Conservation (phyloP, 2,888 invertebrate genomes). For the Baronia brevicornis region DNA sequence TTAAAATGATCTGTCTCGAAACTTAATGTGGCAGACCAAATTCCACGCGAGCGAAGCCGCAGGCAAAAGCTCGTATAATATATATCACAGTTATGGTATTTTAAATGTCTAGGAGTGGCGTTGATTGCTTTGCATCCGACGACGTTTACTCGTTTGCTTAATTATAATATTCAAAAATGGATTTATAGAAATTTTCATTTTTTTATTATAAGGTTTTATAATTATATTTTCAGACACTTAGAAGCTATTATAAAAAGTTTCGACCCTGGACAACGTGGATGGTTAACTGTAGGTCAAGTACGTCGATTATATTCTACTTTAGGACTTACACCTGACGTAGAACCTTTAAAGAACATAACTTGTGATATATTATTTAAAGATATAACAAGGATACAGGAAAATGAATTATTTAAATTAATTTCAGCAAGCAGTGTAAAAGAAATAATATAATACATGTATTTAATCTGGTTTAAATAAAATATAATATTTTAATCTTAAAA, state of each 20-base stretch:
- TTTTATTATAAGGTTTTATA: background rate
- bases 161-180: background rate
- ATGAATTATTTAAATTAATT: slow-evolving; percentile 38
- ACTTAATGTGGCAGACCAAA: no score
- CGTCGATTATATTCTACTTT: slow-evolving; percentile 44
- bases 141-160: no score
- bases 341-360: slow-evolving; percentile 33
- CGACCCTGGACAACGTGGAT: slow-evolving; percentile 58
- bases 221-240: slow-evolving; percentile 37
- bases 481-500: no score
- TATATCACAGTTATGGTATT: no score
- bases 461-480: no score
- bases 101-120: no score
- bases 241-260: slow-evolving; percentile 59
- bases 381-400: slow-evolving; percentile 40
- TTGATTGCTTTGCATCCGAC: no score
- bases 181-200: background rate
- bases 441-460: background rate
- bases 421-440: slow-evolving; percentile 29
- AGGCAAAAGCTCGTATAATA: no score
- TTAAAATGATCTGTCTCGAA: no score
- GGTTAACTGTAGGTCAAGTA: slow-evolving; percentile 54
- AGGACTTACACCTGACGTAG: slow-evolving; percentile 36
- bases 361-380: slow-evolving; percentile 31
- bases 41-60: no score